Percentiles rank a stretch among this genome's conserved stretches.
Conservation (phyloP, 2,797 vertebrate species). For the Diplodus puntazzo region DNA sequence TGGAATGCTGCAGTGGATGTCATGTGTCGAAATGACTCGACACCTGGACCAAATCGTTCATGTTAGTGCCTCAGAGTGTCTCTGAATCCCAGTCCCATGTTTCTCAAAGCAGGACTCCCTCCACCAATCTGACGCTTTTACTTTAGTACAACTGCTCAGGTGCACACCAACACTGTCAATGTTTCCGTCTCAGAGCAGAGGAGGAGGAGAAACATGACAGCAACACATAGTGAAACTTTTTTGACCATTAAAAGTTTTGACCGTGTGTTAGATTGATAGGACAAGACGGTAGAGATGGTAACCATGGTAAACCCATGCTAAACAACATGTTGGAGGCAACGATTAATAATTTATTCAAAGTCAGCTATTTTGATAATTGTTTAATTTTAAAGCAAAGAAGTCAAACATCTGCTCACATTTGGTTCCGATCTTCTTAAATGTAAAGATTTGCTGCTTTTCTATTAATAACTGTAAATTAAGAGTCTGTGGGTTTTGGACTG, state of each 20-base stretch:
- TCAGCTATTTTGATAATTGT: too few relatives aligned
- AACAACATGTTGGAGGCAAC: background rate
- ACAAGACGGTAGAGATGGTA: too few relatives aligned
- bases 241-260: background rate
- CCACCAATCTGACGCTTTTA: conserved; percentile 2
- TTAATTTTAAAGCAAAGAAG: too few relatives aligned
- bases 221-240: background rate
- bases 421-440: too few relatives aligned
- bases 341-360: too few relatives aligned
- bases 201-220: background rate
- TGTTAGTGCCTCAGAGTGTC: conserved; percentile 1
- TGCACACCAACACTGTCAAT: background rate
- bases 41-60: conserved; percentile 5
- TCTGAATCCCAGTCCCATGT: background rate
- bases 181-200: background rate
- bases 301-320: background rate
- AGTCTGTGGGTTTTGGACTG: too few relatives aligned
- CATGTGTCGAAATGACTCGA: conserved; percentile 17
- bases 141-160: conserved; percentile 11
- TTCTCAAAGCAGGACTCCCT: background rate
- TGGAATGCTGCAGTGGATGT: conserved; percentile 17
- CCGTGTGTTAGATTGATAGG: too few relatives aligned
- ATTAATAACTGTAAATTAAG: too few relatives aligned
- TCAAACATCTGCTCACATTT: too few relatives aligned
- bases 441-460: too few relatives aligned